These are phyloP conservation scores for Arenaria interpres DNA, from an alignment of 2,113 vertebrate genomes.

Conservation along the genomic window DNA sequence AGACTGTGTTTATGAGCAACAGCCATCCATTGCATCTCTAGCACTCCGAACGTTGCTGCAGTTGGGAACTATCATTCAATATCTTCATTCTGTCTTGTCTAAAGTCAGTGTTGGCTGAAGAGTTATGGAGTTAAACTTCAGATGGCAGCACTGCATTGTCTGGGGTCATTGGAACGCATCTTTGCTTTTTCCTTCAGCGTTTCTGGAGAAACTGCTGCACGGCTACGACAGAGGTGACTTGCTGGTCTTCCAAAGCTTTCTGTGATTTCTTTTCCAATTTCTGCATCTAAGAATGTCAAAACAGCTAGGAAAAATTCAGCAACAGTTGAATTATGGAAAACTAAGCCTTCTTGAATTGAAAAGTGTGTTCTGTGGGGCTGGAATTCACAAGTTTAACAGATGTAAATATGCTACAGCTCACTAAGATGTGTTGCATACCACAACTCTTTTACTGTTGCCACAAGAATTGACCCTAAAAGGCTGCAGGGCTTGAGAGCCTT, in stretches of 20 bases:
- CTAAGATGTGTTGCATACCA: neutral
- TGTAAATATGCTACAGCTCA: neutral
- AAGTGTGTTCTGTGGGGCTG: neutral
- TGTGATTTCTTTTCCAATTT: neutral
- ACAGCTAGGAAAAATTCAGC: neutral
- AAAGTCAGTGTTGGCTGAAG: neutral
- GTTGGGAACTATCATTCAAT: neutral
- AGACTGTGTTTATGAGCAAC: neutral
- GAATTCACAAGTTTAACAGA: slow-evolving; percentile 10
- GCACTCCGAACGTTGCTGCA: fast-evolving
- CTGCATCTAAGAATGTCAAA: neutral
- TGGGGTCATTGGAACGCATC: neutral
- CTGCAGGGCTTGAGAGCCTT: neutral
- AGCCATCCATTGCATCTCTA: neutral
- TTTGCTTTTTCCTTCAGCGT: neutral
- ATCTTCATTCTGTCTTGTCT: neutral
- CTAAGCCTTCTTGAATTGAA: neutral
- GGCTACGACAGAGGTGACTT: neutral
- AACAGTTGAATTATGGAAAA: neutral
- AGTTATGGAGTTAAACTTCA: neutral
- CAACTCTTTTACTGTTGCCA: slow-evolving; percentile 26
- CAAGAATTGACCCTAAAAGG: slow-evolving; percentile 8
- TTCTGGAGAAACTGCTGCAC: neutral
- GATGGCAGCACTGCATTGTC: neutral
- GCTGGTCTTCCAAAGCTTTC: neutral